Percentiles rank a stretch among this genome's conserved stretches.
Evolutionary conservation across 2,888 invertebrate genomes (phyloP).

Genomic region (Yponomeuta malinellus): DNA sequence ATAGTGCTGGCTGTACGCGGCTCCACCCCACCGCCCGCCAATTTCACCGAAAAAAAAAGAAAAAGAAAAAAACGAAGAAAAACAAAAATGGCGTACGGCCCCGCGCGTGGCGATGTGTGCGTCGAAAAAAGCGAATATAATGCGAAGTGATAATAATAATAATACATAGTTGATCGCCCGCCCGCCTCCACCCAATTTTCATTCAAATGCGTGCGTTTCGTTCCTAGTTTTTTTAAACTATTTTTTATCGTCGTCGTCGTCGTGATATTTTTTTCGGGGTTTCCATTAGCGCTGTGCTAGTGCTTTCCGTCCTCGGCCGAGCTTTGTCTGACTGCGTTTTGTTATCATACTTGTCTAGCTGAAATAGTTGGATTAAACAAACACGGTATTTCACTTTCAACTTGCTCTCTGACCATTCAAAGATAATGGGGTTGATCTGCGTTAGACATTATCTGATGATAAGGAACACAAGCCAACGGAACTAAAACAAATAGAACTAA

Average conservation of each 20-base stretch:
- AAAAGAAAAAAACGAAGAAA: slow-evolving; percentile 65
- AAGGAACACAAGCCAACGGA: neutral
- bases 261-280: slow-evolving; percentile 67
- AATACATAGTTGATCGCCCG: slow-evolving; percentile 57
- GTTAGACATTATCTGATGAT: neutral
- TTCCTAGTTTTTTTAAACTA: slow-evolving; percentile 50
- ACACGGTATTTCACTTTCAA: neutral
- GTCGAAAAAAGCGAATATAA: slow-evolving; percentile 73
- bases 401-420: neutral
- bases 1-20: slow-evolving; percentile 50
- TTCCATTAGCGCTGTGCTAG: slow-evolving; percentile 68
- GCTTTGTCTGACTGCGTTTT: slow-evolving; percentile 38
- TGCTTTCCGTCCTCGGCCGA: slow-evolving; percentile 41
- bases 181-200: slow-evolving; percentile 68
- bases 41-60: slow-evolving; percentile 54
- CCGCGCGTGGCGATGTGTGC: slow-evolving; percentile 47
- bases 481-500: slow-evolving; percentile 21
- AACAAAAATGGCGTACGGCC: slow-evolving; percentile 62
- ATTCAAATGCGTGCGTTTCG: slow-evolving; percentile 62
- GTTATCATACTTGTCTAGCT: slow-evolving; percentile 24
- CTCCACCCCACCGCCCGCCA: slow-evolving; percentile 41
- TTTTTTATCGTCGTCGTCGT: slow-evolving; percentile 38
- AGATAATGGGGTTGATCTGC: neutral
- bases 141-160: slow-evolving; percentile 74
- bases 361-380: slow-evolving; percentile 31